These are phyloP conservation scores for Formicarius rufipectus DNA, from an alignment of 2,113 vertebrate species.

Conservation along the genomic window DNA sequence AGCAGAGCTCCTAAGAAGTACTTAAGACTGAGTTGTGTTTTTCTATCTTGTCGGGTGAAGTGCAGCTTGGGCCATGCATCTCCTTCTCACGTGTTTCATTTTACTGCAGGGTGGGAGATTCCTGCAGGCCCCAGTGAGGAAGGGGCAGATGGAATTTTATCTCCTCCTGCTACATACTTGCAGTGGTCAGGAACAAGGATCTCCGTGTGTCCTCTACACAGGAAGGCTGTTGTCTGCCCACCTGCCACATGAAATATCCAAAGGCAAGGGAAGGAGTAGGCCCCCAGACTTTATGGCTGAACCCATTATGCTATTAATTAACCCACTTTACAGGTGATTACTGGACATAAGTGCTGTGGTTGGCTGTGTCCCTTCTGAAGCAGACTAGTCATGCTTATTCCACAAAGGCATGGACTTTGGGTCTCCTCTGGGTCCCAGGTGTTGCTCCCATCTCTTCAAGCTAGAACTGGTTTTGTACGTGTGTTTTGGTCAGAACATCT, in stretches of 20 bases:
- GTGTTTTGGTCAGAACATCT: background rate
- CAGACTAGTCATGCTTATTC: rapidly evolving
- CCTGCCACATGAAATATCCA: background rate
- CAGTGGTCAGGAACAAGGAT: background rate
- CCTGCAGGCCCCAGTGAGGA: background rate
- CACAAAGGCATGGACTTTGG: background rate
- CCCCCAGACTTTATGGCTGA: background rate
- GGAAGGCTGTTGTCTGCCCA: background rate
- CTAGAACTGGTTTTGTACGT: background rate
- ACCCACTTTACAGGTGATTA: background rate
- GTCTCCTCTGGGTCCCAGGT: background rate
- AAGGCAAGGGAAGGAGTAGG: background rate
- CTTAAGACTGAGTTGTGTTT: background rate
- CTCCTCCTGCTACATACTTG: background rate
- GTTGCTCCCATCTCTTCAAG: background rate
- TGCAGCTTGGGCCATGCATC: background rate
- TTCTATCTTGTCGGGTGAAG: background rate
- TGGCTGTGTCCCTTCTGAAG: background rate
- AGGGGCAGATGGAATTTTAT: background rate
- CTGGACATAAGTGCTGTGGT: background rate
- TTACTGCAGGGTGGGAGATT: background rate
- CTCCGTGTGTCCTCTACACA: background rate
- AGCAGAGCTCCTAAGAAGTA: background rate
- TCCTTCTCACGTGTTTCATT: background rate
- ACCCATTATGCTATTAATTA: background rate